Conservation (phyloP, 1,140 invertebrate genomes). For the Megalonaias nervosa region DNA sequence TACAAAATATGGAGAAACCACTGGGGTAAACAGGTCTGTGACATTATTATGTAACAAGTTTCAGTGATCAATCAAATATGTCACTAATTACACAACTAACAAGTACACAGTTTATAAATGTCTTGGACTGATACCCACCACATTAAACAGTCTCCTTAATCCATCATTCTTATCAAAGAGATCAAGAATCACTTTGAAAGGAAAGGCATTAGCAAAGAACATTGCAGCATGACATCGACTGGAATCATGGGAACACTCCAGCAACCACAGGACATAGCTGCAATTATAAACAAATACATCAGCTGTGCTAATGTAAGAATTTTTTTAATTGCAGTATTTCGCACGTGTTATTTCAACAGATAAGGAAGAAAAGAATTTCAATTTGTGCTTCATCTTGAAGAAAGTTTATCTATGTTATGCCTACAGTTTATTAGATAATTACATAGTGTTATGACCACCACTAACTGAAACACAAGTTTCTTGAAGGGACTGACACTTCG, state of each 20-base stretch:
- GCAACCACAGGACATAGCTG: slow-evolving; percentile 91
- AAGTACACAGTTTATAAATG: background rate
- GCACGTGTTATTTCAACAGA: background rate
- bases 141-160: slow-evolving; percentile 92
- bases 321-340: background rate
- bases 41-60: too few relatives aligned
- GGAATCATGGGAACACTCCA: slow-evolving; percentile 97
- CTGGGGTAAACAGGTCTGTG: too few relatives aligned
- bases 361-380: background rate
- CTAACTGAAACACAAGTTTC: too few relatives aligned
- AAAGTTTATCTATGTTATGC: too few relatives aligned
- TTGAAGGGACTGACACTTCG: too few relatives aligned
- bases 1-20: too few relatives aligned
- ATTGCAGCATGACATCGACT: slow-evolving; percentile 96
- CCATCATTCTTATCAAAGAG: slow-evolving; percentile 95
- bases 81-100: too few relatives aligned
- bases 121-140: slow-evolving; percentile 74
- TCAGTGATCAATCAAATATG: too few relatives aligned
- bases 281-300: slow-evolving; percentile 38
- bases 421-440: too few relatives aligned
- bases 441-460: too few relatives aligned
- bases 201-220: slow-evolving; percentile 96
- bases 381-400: too few relatives aligned
- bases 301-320: background rate
- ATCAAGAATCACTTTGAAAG: slow-evolving; percentile 91